A percentile compares a stretch with the other conserved stretches of the same genome.
These are phyloP conservation scores for Acronicta psi DNA, from an alignment of 2,888 invertebrate species.

Conservation along the genomic window DNA sequence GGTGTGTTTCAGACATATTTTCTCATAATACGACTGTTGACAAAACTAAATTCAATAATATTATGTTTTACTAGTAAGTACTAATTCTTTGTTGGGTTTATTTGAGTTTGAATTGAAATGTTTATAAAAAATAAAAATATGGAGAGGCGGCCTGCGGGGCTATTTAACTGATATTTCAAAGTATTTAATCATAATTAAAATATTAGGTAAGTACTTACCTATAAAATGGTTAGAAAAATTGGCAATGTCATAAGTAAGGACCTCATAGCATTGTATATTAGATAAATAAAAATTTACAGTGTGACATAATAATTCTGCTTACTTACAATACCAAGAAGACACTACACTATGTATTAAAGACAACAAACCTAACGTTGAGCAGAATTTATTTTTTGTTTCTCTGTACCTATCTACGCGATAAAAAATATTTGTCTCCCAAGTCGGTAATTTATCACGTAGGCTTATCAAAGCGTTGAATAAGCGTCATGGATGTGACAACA, in stretches of 20 bases:
- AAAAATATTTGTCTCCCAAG: conserved; percentile 60
- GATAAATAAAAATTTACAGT: no score
- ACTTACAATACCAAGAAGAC: conserved; percentile 6
- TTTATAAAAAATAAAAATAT: neutral
- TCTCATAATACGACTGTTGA: conserved; percentile 5
- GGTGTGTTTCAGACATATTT: conserved; percentile 9
- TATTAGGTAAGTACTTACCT: no score
- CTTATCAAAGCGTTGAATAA: conserved; percentile 68
- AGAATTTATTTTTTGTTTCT: conserved; percentile 38
- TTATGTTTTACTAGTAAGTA: neutral
- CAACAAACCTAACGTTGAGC: conserved; percentile 31
- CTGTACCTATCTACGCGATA: conserved; percentile 13
- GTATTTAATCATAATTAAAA: no score
- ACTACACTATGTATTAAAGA: conserved; percentile 24
- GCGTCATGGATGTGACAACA: conserved; percentile 70
- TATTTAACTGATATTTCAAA: no score
- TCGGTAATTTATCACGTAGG: conserved; percentile 69
- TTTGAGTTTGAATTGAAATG: neutral
- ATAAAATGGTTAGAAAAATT: no score
- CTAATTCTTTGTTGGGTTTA: neutral
- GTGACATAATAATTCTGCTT: neutral
- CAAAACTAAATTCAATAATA: conserved; percentile 13
- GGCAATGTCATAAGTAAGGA: no score
- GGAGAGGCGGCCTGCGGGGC: neutral
- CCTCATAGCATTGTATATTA: no score